phyloP scores from a whole-genome alignment of 2,797 vertebrate genomes.

The Hydrolagus colliei region DNA sequence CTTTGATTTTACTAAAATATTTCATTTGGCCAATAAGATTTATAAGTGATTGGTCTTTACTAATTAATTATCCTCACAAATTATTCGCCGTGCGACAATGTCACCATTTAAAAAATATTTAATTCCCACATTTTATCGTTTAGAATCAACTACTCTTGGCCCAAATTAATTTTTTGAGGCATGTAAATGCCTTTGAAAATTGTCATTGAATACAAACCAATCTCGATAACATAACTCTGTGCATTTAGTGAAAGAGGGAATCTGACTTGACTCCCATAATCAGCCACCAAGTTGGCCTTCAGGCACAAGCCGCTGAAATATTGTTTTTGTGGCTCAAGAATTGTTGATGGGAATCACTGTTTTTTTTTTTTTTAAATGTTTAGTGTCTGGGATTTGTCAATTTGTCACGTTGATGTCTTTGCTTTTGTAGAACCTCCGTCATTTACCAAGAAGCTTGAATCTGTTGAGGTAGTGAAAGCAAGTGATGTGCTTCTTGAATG shows the following conservation, averaged over 20 bases:
- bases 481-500: constrained; percentile 79
- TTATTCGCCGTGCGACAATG: neutral
- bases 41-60: neutral
- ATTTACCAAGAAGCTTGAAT: constrained; percentile 64
- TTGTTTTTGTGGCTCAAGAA: neutral
- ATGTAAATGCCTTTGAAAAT: neutral
- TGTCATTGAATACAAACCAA: neutral
- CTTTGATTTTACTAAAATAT: too few relatives aligned
- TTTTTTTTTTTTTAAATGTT: neutral
- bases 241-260: neutral
- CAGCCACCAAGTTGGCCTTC: neutral
- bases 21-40: neutral
- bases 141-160: neutral
- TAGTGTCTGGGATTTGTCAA: neutral
- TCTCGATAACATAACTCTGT: too few relatives aligned
- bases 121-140: neutral
- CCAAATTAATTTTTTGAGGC: neutral
- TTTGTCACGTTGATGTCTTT: constrained; percentile 1
- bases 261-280: neutral
- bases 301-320: neutral
- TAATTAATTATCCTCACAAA: neutral
- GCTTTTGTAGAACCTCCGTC: constrained; percentile 28
- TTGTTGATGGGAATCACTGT: neutral
- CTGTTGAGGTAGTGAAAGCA: constrained; percentile 83
- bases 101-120: neutral